These are phyloP conservation scores for Agriopis marginaria DNA, from an alignment of 2,888 invertebrate species.

Conservation along the genomic window DNA sequence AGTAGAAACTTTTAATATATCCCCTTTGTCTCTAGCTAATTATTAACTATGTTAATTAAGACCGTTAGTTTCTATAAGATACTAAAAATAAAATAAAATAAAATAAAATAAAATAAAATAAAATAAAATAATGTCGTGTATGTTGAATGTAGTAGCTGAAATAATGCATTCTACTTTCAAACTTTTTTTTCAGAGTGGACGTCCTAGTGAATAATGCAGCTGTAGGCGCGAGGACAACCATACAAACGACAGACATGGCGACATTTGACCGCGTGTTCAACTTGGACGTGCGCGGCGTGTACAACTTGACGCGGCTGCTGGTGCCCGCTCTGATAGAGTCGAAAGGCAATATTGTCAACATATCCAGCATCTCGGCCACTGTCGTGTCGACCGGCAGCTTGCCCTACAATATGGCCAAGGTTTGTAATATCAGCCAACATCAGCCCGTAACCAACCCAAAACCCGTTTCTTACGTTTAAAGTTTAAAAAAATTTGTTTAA, in stretches of 20 bases:
- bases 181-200: constrained; percentile 87
- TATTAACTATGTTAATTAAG: no score
- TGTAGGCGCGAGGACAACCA: constrained; percentile 53
- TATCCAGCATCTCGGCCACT: constrained; percentile 88
- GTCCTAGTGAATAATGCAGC: constrained; percentile 86
- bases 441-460: neutral
- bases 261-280: constrained; percentile 81
- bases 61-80: no score
- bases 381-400: constrained; percentile 93
- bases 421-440: neutral
- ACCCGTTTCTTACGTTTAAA: neutral
- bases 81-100: no score
- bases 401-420: constrained; percentile 95
- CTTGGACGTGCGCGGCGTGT: constrained; percentile 88
- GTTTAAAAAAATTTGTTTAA: no score
- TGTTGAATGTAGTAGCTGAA: no score
- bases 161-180: no score
- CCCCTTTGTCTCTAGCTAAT: no score
- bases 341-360: constrained; percentile 90
- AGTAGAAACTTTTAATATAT: no score
- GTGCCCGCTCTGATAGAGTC: constrained; percentile 88
- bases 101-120: no score
- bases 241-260: constrained; percentile 50
- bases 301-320: constrained; percentile 88
- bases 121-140: no score